phyloP scores from a whole-genome alignment of 2,797 vertebrate genomes.

The Halcyon chelicuti region DNA sequence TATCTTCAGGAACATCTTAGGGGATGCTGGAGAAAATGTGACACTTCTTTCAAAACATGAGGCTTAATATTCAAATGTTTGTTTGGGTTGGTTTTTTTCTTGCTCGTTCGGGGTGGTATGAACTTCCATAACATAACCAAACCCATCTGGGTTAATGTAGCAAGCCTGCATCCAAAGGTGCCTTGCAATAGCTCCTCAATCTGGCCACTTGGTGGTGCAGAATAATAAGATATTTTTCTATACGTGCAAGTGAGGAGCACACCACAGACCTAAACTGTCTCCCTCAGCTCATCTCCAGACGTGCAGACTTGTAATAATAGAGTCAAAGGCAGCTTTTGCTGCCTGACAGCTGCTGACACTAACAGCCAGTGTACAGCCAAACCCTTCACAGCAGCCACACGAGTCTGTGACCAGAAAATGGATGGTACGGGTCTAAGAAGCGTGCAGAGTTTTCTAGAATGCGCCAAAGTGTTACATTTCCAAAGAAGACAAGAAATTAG shows the following conservation, averaged over 20 bases:
- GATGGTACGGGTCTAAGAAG: not conserved
- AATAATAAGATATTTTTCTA: constrained; percentile 79
- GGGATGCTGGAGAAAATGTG: accelerated
- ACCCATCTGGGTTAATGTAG: not conserved
- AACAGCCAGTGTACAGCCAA: not conserved
- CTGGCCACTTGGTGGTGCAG: constrained; percentile 83
- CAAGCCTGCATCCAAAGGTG: not conserved
- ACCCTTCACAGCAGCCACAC: accelerated
- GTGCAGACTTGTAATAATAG: not conserved
- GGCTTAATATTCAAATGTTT: not conserved
- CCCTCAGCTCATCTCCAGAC: not conserved
- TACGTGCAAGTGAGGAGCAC: not conserved
- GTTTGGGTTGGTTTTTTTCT: not conserved
- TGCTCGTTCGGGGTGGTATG: not conserved
- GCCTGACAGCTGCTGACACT: not conserved
- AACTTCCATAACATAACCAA: not conserved
- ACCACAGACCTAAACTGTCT: not conserved
- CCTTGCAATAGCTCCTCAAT: constrained; percentile 63
- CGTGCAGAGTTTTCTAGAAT: not conserved
- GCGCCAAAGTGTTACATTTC: not conserved
- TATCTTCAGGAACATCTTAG: not conserved
- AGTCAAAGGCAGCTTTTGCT: not conserved
- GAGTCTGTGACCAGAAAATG: not conserved
- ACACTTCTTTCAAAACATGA: not conserved
- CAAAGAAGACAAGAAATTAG: not conserved